Base-by-base conservation (phyloP, 2,113 vertebrate species). In the Sialia sialis region DNA sequence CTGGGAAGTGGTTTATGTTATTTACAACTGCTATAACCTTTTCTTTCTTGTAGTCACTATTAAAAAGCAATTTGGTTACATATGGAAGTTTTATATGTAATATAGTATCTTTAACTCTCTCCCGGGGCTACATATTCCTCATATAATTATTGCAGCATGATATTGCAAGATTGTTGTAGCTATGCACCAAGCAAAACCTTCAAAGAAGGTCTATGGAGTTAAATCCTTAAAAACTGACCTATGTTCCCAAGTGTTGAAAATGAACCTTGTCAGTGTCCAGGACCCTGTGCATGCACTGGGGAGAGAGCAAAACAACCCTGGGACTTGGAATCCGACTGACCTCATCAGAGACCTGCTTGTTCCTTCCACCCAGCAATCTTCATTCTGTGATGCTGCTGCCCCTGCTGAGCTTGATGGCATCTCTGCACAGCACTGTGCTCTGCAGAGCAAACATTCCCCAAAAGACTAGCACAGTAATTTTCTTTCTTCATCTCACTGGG, bases 171-270 rank as follows among this genome's bases (percentile, higher is more conserved):
- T 15, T 27, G 46, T 38, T 68, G 23, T 18, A 70, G 27, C 48
- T 34, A 68, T 43, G 48, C 44, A 68, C 13, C 70, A 72, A 63
- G 15, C 6, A 69, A 41, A 13, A 32, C 23, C 39, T 76, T 75
- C 39, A 87, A 84, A 90, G 22, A 21, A 22, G 46, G 19, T 27
- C 46, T 8, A 4, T 6, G 18, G 13, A 73, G 23, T 43, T 67
- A 70, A 62, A 66, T 9, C 22, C 44, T 77, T 36, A n/a, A 49
- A 69, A 54, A n/a, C 16, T 54, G 38, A 58, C 26, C 68, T 74
- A 6, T 22, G 29, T 51, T 49, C 14, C 63, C 0, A 0, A 44
- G 39, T 6, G 6, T 7, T 64, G 41, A 64, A n/a, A 41, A 4
- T 2, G 0, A 67, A 51, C 26, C 10, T 48, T 18, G 1, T 4